Conservation (phyloP, 2,113 vertebrate species). For the Tyrannus savana region DNA sequence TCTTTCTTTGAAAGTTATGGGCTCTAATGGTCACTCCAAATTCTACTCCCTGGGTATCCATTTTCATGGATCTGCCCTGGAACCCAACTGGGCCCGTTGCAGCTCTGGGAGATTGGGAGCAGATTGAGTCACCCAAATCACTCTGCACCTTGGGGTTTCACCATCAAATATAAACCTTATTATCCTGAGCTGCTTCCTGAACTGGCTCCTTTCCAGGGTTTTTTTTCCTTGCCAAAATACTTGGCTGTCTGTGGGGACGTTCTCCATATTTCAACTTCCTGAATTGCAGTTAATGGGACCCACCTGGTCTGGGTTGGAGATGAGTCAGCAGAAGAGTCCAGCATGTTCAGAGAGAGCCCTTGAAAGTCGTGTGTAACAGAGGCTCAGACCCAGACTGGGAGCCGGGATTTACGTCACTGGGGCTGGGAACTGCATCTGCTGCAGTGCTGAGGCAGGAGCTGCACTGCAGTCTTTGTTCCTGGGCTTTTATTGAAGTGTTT, state of each 20-base stretch:
- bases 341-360: neutral
- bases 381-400: neutral
- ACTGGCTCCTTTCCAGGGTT: constrained; percentile 38
- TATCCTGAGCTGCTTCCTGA: constrained; percentile 64
- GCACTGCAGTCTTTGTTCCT: constrained; percentile 39
- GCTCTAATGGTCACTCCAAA: neutral
- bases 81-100: neutral
- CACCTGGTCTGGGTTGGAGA: constrained; percentile 38
- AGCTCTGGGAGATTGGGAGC: neutral
- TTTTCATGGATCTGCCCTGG: neutral
- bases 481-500: constrained; percentile 27
- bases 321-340: constrained; percentile 58
- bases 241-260: constrained; percentile 30
- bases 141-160: constrained; percentile 55
- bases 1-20: neutral
- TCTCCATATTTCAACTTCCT: constrained; percentile 23
- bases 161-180: constrained; percentile 46
- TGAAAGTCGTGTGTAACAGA: neutral
- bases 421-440: neutral
- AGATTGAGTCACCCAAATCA: constrained; percentile 50
- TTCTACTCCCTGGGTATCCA: neutral
- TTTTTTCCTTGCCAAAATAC: constrained; percentile 23
- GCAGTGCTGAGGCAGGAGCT: neutral
- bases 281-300: constrained; percentile 31
- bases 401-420: neutral